Conservation (phyloP, 1,140 invertebrate species). For the Leptopilina clavipes region DNA sequence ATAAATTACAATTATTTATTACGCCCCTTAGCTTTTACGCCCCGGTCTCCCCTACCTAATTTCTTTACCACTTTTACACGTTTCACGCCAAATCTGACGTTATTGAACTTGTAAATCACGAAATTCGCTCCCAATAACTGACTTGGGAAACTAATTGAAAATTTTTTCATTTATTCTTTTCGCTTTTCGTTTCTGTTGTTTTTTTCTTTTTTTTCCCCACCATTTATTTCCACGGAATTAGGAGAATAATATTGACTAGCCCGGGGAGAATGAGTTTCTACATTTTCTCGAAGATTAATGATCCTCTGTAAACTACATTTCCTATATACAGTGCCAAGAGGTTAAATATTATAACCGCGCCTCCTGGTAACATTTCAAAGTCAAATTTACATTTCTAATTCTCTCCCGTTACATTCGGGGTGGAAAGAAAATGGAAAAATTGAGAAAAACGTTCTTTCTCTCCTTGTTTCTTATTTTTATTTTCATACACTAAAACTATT, state of each 20-base stretch:
- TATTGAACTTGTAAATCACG: constrained; percentile 31
- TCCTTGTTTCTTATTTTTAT: background rate
- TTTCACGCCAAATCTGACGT: background rate
- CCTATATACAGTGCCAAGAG: no score
- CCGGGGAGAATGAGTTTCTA: constrained; percentile 3
- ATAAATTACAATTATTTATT: no score
- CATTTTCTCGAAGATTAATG: background rate
- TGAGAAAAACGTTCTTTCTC: background rate
- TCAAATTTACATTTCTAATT: constrained; percentile 9
- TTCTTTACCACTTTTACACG: background rate
- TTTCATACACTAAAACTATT: no score
- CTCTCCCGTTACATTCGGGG: background rate
- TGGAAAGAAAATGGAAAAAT: background rate
- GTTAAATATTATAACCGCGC: no score
- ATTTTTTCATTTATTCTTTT: background rate
- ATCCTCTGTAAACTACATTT: constrained; percentile 9
- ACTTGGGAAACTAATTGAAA: background rate
- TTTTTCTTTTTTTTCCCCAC: background rate
- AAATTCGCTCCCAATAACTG: constrained; percentile 5
- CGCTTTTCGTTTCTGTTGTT: no score
- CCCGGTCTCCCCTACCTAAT: no score
- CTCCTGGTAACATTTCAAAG: background rate
- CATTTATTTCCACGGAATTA: background rate
- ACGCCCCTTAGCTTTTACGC: no score
- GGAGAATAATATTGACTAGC: constrained; percentile 14